Evolutionary conservation across 2,888 invertebrate genomes (phyloP), one percentile per base, ranked within the genome.

Genomic region (Luffia ferchaultella): DNA sequence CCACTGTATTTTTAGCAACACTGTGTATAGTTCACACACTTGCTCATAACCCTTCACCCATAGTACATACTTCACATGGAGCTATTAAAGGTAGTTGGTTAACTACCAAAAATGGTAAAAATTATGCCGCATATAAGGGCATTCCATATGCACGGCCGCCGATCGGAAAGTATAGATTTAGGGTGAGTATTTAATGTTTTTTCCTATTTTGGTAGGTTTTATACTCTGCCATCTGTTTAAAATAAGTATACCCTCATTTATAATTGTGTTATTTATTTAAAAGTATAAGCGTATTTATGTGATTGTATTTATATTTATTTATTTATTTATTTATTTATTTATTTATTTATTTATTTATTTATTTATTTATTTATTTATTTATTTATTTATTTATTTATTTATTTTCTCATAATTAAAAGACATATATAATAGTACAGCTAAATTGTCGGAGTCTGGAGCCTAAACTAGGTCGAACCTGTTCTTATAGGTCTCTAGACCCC

Each of bases 71-170:
- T 0, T 57, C 66, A 1, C 65, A 75, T 49, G 84, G 84, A 0
- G 48, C 70, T 0, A 52, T 84, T 0, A 72, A 71, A 48, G 84
- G 84, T 0, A 49, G 68, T 0, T 84, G 82, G 84, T 73, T 70
- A 51, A 60, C 65, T 1, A 77, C 84, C 0, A 65, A 70, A 1
- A 70, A 73, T 45, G 76, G 82, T 18, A 62, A 85, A 55, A 61
- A 65, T 0, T 88, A 77, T 56, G 86, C 86, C 7, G 87, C 88
- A 41, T 91, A 89, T 58, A 78, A 87, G 57, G 89, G 90, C 0
- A 74, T 91, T 46, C 90, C 90, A 0, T 91, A 89, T 59, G 90
- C 90, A 0, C 67, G 85, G 49, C 87, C 90, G 15, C 90, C 90
- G 1, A 63, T 88, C 9, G 89, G 88, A n/a, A 83, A 86, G 54